Conservation (phyloP, 1,140 invertebrate species). For the Agraylea sexmaculata region DNA sequence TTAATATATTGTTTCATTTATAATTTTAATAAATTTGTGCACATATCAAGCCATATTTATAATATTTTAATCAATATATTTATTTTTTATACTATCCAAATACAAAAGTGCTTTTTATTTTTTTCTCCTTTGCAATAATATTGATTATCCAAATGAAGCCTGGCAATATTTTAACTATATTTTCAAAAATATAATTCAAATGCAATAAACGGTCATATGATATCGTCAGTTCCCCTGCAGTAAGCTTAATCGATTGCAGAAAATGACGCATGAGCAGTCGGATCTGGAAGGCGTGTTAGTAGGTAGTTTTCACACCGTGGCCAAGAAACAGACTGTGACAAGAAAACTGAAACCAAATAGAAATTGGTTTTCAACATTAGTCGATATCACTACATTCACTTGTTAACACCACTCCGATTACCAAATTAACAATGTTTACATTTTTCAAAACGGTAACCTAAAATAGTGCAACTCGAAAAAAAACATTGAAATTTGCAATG, state of each 20-base stretch:
- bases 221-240: not conserved
- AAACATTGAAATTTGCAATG: too few species aligned
- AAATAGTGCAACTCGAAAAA: too few species aligned
- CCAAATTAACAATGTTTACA: too few species aligned
- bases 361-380: too few species aligned
- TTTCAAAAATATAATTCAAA: not conserved
- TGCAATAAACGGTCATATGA: not conserved
- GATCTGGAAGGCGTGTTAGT: not conserved
- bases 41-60: not conserved
- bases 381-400: too few species aligned
- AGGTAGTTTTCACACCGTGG: not conserved
- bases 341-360: too few species aligned
- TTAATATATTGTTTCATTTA: not conserved
- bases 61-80: too few species aligned
- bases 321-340: conserved; percentile 11
- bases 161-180: not conserved
- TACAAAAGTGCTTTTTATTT: not conserved
- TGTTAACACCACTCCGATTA: too few species aligned
- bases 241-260: not conserved
- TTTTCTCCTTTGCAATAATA: not conserved
- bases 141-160: not conserved
- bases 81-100: too few species aligned
- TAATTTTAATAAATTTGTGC: not conserved
- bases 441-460: too few species aligned
- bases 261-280: conserved; percentile 7